Evolutionary conservation across 2,888 invertebrate genomes (phyloP).

Genomic region (Hoplodrina blanda): DNA sequence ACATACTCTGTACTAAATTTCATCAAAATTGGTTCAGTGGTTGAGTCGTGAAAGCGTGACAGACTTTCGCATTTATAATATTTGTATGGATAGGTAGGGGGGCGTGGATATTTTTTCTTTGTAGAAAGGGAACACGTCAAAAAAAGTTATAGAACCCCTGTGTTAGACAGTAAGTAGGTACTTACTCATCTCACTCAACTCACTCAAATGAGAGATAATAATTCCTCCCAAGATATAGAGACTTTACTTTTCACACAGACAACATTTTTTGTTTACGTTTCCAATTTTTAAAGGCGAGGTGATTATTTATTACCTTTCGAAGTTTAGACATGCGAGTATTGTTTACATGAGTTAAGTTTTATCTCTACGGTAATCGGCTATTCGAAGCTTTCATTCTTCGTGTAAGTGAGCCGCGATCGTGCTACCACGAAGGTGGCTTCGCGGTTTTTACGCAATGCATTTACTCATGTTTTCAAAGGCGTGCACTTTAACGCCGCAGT

Average conservation of each 20-base stretch:
- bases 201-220: background rate
- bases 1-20: no score
- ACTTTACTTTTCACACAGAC: background rate
- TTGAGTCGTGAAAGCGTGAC: no score
- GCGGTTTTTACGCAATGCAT: constrained; percentile 40
- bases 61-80: no score
- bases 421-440: constrained; percentile 13
- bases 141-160: no score
- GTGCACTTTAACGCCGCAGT: constrained; percentile 20
- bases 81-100: no score
- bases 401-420: constrained; percentile 16
- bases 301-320: background rate
- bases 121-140: no score
- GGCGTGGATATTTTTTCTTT: no score
- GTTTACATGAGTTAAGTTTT: constrained; percentile 1
- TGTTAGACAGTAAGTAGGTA: background rate
- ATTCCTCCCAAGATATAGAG: background rate
- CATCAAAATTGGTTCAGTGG: no score
- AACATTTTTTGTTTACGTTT: background rate
- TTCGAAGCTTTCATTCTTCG: background rate
- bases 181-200: background rate
- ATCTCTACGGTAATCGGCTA: background rate
- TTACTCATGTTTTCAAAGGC: constrained; percentile 15
- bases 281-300: background rate
- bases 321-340: constrained; percentile 1